Conservation (phyloP, 2,888 invertebrate species). For the Anodontia alba region DNA sequence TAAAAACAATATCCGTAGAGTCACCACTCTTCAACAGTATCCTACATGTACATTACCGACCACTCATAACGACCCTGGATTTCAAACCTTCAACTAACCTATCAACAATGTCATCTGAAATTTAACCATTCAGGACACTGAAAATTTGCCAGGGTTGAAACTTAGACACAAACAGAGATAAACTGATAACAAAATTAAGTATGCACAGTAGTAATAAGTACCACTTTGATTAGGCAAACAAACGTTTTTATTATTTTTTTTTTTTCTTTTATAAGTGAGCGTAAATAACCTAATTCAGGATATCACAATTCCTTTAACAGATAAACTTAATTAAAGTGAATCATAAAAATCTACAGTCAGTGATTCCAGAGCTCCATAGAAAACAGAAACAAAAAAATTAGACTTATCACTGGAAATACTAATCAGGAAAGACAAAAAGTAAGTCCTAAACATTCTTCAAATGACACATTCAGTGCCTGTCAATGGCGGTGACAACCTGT, state of each 20-base stretch:
- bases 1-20: conserved; percentile 5
- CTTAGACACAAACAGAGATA: neutral
- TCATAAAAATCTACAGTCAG: too few species aligned
- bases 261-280: too few species aligned
- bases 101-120: conserved; percentile 11
- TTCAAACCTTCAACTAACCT: conserved; percentile 1
- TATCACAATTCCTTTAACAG: neutral
- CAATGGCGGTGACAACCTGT: too few species aligned
- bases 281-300: neutral
- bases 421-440: too few species aligned
- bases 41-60: neutral
- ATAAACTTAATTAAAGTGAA: too few species aligned
- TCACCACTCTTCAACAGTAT: neutral
- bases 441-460: too few species aligned
- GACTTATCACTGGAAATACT: too few species aligned
- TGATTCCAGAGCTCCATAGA: too few species aligned
- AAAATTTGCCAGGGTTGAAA: neutral
- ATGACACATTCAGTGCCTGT: too few species aligned
- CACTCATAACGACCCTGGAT: conserved; percentile 13
- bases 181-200: conserved; percentile 18
- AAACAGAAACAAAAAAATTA: too few species aligned
- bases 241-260: too few species aligned
- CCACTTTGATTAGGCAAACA: too few species aligned
- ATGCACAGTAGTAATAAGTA: neutral
- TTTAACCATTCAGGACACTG: conserved; percentile 9